Base-by-base conservation (phyloP, 2,888 invertebrate species). In the Erynnis tages region DNA sequence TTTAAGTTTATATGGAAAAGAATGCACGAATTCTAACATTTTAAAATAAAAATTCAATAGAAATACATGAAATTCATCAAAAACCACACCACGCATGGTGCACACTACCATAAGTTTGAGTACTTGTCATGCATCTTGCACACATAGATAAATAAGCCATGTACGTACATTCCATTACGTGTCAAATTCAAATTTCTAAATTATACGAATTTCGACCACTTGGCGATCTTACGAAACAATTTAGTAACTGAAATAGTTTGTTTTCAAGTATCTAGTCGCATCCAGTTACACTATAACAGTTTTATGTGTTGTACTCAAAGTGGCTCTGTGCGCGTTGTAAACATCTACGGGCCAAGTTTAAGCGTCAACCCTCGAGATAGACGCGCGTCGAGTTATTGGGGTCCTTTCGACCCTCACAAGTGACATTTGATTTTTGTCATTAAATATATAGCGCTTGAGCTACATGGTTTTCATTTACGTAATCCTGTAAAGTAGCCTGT, bases 291-390 rank as follows among this genome's bases (percentile, higher is more conserved):
- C 56, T 69, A 71, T 58, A 34, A 63, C 61, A 71, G 69, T 72
- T 77, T 78, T 72, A 79, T 73, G 75, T 69, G 69, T 71, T 64
- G 65, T 69, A 66, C 66, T 61, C 76, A 79, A 82, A 82, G 80
- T 82, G 79, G 73, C 69, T 66, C 61, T 67, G 68, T 72, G 63
- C 65, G 65, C 66, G 72, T 66, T 76, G 80, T 82, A 83, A 82
- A 82, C 82, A 82, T 71, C 69, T 65, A 73, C 70, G 72, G 72
- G 69, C 72, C 73, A 81, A 82, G 77, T 83, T 83, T 79, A 76
- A 82, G 75, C 77, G 79, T 76, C 80, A 82, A 77, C 79, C 82
- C 80, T 76, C 53, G 69, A 69, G 69, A 68, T 68, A 69, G 73
- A 69, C 71, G 68, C 72, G 63, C 59, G 62, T 60, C 66, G 69